Percentiles rank a stretch among this genome's conserved stretches.
phyloP scores from a whole-genome alignment of 2,888 invertebrate species.

The Acronicta alni region DNA sequence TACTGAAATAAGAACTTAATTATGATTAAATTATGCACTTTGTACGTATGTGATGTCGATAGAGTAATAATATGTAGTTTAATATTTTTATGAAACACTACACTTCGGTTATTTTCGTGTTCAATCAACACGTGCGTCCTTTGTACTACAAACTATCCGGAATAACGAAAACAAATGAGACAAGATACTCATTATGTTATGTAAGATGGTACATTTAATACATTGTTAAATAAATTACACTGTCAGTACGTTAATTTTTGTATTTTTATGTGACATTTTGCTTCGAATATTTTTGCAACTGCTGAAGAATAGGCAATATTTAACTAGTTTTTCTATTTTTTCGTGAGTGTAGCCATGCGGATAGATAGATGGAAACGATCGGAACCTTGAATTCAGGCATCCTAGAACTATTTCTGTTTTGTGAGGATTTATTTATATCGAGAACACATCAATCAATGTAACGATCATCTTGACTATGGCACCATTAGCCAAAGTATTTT shows the following conservation, averaged over 20 bases:
- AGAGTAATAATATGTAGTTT: background rate
- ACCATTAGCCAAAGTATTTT: slow-evolving; percentile 33
- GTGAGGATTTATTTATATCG: slow-evolving; percentile 42
- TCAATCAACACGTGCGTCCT: slow-evolving; percentile 31
- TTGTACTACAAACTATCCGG: slow-evolving; percentile 25
- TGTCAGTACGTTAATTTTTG: slow-evolving; percentile 35
- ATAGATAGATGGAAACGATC: slow-evolving; percentile 21
- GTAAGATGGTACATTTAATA: slow-evolving; percentile 29
- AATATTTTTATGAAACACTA: slow-evolving; percentile 28
- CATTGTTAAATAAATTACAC: slow-evolving; percentile 32
- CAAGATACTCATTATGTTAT: slow-evolving; percentile 38
- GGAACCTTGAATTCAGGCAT: slow-evolving; percentile 38
- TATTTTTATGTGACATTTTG: slow-evolving; percentile 13
- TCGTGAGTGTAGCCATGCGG: slow-evolving; percentile 7
- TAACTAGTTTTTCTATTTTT: slow-evolving; percentile 23
- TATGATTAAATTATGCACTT: too few relatives aligned
- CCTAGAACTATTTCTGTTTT: slow-evolving; percentile 42
- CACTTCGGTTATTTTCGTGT: slow-evolving; percentile 41
- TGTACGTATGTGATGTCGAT: too few relatives aligned
- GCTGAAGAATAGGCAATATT: slow-evolving; percentile 16
- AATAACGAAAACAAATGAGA: slow-evolving; percentile 44
- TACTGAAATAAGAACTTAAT: too few relatives aligned
- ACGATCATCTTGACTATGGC: slow-evolving; percentile 23
- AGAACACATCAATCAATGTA: slow-evolving; percentile 34
- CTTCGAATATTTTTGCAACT: slow-evolving; percentile 12